Evolutionary conservation across 2,113 vertebrate species (phyloP).

Genomic region (Corvus cornix): DNA sequence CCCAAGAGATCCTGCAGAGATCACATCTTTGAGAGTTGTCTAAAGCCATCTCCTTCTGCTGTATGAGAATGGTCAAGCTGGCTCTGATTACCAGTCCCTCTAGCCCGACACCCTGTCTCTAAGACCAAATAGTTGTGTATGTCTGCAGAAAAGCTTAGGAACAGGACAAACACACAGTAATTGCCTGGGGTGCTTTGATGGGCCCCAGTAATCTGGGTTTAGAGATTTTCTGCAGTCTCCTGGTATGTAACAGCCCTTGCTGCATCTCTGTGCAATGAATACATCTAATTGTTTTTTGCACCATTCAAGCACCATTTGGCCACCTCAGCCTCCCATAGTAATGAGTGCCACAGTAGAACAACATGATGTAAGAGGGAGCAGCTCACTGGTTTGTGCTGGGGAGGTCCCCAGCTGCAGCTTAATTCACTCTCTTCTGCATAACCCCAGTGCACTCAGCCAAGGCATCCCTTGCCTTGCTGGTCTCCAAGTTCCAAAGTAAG

Average conservation of each 20-base stretch:
- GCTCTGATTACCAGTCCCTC: neutral
- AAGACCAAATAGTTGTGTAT: neutral
- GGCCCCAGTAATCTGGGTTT: neutral
- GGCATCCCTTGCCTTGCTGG: neutral
- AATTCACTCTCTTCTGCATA: neutral
- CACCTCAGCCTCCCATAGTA: neutral
- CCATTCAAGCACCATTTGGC: neutral
- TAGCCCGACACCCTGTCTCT: neutral
- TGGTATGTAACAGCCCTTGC: neutral
- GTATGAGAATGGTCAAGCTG: neutral
- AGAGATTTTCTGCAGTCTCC: neutral
- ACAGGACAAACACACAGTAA: neutral
- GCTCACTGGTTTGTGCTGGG: neutral
- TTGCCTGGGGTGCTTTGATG: neutral
- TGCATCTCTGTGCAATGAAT: neutral
- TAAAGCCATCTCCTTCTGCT: neutral
- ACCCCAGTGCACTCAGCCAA: fast-evolving
- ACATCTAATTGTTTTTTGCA: neutral
- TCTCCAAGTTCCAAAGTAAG: neutral
- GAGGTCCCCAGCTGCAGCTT: neutral
- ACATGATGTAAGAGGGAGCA: neutral
- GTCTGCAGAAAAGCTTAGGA: neutral
- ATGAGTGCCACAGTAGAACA: neutral
- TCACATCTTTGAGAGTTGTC: neutral
- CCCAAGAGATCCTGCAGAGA: neutral